Base-by-base conservation (phyloP, 2,888 invertebrate genomes). In the Automeris io region DNA sequence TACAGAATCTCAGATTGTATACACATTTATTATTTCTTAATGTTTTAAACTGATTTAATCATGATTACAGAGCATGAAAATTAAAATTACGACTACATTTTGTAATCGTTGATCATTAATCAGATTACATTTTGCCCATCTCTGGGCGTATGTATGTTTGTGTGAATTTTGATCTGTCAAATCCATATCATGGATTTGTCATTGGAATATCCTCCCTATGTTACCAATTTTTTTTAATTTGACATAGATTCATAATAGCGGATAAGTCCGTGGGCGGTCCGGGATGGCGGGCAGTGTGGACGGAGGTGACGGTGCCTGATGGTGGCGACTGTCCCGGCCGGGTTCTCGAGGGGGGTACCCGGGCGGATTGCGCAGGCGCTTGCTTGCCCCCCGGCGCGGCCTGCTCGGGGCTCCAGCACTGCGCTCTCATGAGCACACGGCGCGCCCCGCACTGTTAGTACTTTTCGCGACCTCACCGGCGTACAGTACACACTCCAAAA, bases 201-300 rank as follows among this genome's bases (percentile, higher is more conserved):
- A 16, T n/a, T 6, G n/a, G n/a, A n/a, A 18, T 19, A 2, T 33
- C 21, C 6, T 11, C 33, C 2, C 1, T 25, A 5, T 12, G 3
- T 11, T 6, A 24, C 32, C 32, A 8, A 8, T 16, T 29, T 18
- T n/a, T n/a, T n/a, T n/a, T 45, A 72, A 8, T n/a, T n/a, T n/a
- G n/a, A n/a, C n/a, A n/a, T 78, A 97, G 97, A 85, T 98, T 98
- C 83, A 94, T 97, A 72, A 95, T 96, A 68, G 96, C 97, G 44
- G 96, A 96, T 77, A 96, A 96, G 88, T 95, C 97, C 31, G 95
- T 96, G 45, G 98, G 98, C 50, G 95, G 95, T 61, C 92, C 93
- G 75, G 98, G 98, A 43, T 98, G 98, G 88, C 92, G 93, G 67
- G 94, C 96, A 33, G 91, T 96, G 37, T 98, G 98, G 97, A 98